Base-by-base conservation (phyloP, 2,113 vertebrate species). In the Axis porcinus region DNA sequence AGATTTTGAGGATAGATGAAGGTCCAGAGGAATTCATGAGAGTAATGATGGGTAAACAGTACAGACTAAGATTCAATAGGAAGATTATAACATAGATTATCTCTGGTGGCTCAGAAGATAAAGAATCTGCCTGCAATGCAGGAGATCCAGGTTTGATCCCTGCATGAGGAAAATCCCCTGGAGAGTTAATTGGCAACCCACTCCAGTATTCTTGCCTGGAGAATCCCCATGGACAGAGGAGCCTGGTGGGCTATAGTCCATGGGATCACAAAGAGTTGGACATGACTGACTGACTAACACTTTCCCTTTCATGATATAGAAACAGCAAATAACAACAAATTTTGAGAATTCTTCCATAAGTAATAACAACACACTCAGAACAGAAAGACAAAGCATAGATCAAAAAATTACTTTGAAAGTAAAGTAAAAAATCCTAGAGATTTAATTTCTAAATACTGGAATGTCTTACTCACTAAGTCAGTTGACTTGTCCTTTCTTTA, bases 391-490 rank as follows among this genome's bases (percentile, higher is more conserved):
- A 57, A 30, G 5, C 13, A 13, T 40, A 43, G 11, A n/a, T n/a
- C 7, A 78, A 11, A 78, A 96, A 94, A 92, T 55, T 36, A 95
- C n/a, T 36, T 91, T 96, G 17, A 57, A 88, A 83, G 54, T 60
- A 87, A 81, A 82, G 23, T 64, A 28, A 95, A 88, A 25, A 70
- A 40, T 50, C 33, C 33, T 50, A 50, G 25, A 40, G 67, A 86
- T 45, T 79, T 91, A 88, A 74, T 88, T 93, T 79, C 96, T 60
- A 93, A 94, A 86, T 74, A 91, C 40, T 94, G 17, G 16, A 87
- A 84, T 16, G 25, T 14, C 27, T 96, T 78, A 27, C 36, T 81
- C 23, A 89, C 45, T 58, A 82, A 82, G 45, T 23, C 55, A 54
- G 23, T 47, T 88, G 25, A 57, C 74, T 79, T 47, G 6, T 40